Evolutionary conservation across 2,888 invertebrate genomes (phyloP).

Genomic region (Tortrix viridana): DNA sequence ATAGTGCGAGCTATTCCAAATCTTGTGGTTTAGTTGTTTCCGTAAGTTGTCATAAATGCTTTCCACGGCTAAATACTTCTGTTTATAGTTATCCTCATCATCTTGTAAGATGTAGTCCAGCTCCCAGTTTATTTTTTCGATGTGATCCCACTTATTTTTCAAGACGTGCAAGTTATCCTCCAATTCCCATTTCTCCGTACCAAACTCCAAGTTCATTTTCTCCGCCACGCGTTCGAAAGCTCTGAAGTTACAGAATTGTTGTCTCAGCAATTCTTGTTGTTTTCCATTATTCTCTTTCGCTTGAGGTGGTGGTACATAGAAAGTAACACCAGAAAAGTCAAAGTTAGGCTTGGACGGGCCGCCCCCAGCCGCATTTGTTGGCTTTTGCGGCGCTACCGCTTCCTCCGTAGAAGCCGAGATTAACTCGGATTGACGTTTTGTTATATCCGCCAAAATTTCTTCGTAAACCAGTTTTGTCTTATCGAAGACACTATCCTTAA

Average conservation of each 20-base stretch:
- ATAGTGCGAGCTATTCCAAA: not conserved
- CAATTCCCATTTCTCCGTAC: constrained; percentile 24
- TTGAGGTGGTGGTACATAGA: no score
- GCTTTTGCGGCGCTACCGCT: no score
- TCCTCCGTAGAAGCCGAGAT: no score
- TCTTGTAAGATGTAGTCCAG: not conserved
- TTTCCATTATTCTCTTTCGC: no score
- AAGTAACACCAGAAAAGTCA: no score
- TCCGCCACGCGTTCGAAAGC: not conserved
- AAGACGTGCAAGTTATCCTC: constrained; percentile 23
- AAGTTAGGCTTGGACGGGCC: no score
- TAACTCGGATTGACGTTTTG: no score
- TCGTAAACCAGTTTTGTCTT: no score
- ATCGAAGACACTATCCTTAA: no score
- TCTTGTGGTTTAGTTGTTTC: not conserved
- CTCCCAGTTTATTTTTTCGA: constrained; percentile 21
- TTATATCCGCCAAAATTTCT: no score
- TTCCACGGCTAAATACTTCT: not conserved
- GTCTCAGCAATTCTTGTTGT: no score
- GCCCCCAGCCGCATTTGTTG: no score
- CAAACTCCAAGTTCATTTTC: not conserved
- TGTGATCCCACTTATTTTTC: constrained; percentile 18
- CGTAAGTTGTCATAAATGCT: not conserved
- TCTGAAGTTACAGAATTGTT: constrained; percentile 1
- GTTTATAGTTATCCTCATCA: not conserved